Evolutionary conservation across 2,113 vertebrate species (phyloP).

Genomic region (Alethe diademata): DNA sequence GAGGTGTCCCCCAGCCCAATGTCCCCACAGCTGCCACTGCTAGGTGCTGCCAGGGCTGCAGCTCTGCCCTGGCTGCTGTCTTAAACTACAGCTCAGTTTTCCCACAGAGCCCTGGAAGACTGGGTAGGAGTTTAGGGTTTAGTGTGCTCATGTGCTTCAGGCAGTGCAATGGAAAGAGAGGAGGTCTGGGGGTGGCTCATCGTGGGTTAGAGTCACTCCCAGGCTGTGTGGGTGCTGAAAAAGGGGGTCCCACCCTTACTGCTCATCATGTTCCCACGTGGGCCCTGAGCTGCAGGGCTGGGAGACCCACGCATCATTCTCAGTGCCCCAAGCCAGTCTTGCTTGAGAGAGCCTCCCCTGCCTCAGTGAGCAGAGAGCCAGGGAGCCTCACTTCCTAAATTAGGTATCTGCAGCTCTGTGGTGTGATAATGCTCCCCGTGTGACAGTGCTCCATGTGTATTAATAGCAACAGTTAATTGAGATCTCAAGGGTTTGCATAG

Average conservation of each 20-base stretch:
- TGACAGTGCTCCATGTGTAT: neutral
- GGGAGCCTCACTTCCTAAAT: slow-evolving; percentile 3
- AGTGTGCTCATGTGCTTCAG: neutral
- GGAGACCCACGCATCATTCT: accelerated
- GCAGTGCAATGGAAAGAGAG: neutral
- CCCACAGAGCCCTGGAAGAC: neutral
- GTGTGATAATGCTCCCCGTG: neutral
- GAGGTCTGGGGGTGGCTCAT: neutral
- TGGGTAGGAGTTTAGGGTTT: neutral
- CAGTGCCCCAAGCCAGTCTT: neutral
- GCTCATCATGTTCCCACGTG: accelerated
- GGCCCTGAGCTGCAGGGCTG: neutral
- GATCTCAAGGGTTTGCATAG: slow-evolving; percentile 12
- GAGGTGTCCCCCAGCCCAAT: neutral
- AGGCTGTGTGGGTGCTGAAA: neutral
- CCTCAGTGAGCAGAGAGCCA: neutral
- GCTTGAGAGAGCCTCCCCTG: neutral
- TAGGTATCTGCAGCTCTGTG: neutral
- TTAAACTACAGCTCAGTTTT: neutral
- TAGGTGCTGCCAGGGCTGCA: neutral
- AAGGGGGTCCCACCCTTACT: neutral
- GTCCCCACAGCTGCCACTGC: neutral
- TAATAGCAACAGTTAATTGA: slow-evolving; percentile 33
- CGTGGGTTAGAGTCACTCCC: neutral
- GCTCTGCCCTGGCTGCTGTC: neutral